Base-by-base conservation (phyloP, 2,888 invertebrate genomes). In the Hanleya hanleyi region DNA sequence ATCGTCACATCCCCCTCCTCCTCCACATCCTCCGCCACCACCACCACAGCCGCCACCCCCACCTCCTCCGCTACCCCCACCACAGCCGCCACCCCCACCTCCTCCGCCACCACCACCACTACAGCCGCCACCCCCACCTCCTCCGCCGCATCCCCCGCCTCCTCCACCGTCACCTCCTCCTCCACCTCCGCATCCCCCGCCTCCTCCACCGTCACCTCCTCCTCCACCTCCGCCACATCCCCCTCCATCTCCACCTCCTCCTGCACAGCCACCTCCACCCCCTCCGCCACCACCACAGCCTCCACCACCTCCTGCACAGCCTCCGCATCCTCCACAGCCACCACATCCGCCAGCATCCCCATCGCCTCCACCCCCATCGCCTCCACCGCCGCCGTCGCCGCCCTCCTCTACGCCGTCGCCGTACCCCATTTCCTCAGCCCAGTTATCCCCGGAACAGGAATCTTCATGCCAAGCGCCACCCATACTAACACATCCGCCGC, bases 241-340 rank as follows among this genome's bases (percentile, higher is more conserved):
- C 0, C 80, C 80, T 50, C 80, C 73, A 0, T 77, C 77, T 4
- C 79, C 79, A 65, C 80, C 70, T 5, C 81, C 78, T 6, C 83
- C 75, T 29, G 77, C 69, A 4, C 78, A 79, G 50, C 83, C 77
- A 77, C 83, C 37, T 29, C 80, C 77, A 2, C 84, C 82, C 15
- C 81, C 70, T 7, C 80, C 77, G n/a, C 75, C 18, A 74, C 81
- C 38, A 71, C 82, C 62, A 41, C 80, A 64, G 67, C 74, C 50
- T 76, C 84, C 68, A 73, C 74, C 81, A 1, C 83, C 78, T n/a
- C 82, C 82, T 18, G 75, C 75, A 57, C 83, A 83, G 26, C 77
- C 57, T 26, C 78, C 77, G 47, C 71, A n/a, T n/a, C n/a, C n/a
- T n/a, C n/a, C n/a, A n/a, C n/a, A n/a, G n/a, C n/a, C n/a, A n/a